phyloP scores from a whole-genome alignment of 2,888 invertebrate species.

The Eristalis intricaria region DNA sequence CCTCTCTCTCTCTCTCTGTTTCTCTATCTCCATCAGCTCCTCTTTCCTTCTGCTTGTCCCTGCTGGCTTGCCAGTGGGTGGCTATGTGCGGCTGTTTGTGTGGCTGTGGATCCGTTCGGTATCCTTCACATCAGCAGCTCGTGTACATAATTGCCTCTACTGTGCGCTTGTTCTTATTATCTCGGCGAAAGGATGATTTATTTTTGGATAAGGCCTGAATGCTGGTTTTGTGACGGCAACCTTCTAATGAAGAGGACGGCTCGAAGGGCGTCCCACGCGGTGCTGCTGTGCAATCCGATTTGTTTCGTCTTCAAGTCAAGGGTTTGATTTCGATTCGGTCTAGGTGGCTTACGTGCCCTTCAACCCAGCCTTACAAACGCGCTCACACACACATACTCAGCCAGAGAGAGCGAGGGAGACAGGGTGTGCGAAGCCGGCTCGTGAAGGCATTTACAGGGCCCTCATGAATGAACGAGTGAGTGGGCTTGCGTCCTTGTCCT shows the following conservation, averaged over 20 bases:
- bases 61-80: not conserved
- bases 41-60: not conserved
- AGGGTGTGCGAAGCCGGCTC: slow-evolving; percentile 47
- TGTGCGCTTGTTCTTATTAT: slow-evolving; percentile 26
- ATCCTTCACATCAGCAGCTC: slow-evolving; percentile 50
- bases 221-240: slow-evolving; percentile 9
- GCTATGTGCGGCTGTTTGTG: slow-evolving; percentile 10
- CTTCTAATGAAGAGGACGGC: slow-evolving; percentile 40
- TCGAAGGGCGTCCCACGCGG: slow-evolving; percentile 32
- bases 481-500: slow-evolving; percentile 64
- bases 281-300: not conserved
- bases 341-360: not conserved
- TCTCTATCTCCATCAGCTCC: not conserved
- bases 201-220: slow-evolving; percentile 36
- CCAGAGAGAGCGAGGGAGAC: not conserved
- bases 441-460: slow-evolving; percentile 53
- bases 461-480: slow-evolving; percentile 61
- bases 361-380: not conserved
- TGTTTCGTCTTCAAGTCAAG: slow-evolving; percentile 4
- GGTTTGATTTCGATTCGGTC: not conserved
- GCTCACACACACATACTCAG: not conserved
- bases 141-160: slow-evolving; percentile 63
- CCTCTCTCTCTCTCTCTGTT: slow-evolving; percentile 3
- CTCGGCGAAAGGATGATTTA: slow-evolving; percentile 35
- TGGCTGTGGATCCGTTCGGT: not conserved